A percentile compares a stretch with the other conserved stretches of the same genome.
Evolutionary conservation across 2,888 invertebrate species (phyloP).

Genomic region (Sinelater perroti): DNA sequence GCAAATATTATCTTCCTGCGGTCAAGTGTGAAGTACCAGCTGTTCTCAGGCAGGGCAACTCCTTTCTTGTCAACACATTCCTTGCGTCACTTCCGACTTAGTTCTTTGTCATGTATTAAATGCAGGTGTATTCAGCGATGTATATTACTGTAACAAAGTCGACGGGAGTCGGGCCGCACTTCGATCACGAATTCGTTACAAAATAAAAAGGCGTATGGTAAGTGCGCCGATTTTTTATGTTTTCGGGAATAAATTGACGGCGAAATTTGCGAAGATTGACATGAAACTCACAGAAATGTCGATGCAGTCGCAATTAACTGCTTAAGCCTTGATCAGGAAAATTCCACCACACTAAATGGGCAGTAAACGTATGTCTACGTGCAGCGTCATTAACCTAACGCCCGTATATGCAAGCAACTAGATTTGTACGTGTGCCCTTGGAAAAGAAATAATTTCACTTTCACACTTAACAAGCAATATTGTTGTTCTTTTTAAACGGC

Average conservation of each 20-base stretch:
- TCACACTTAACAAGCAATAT: neutral
- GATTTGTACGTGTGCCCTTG: conserved; percentile 25
- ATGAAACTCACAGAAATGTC: too few relatives aligned
- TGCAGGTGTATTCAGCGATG: conserved; percentile 2
- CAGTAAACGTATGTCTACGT: conserved; percentile 16
- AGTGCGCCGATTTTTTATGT: too few relatives aligned
- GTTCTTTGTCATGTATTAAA: conserved; percentile 19
- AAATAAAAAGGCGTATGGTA: too few relatives aligned
- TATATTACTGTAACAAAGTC: neutral
- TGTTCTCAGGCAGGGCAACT: conserved; percentile 37
- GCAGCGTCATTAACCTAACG: conserved; percentile 23
- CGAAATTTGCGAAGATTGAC: too few relatives aligned
- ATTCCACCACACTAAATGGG: conserved; percentile 1
- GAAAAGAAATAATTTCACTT: conserved; percentile 14
- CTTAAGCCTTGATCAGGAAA: too few relatives aligned
- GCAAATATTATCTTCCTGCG: conserved; percentile 51
- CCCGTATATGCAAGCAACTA: conserved; percentile 8
- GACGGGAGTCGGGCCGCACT: neutral
- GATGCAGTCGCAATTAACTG: too few relatives aligned
- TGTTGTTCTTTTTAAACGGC: too few relatives aligned
- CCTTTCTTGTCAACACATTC: conserved; percentile 42
- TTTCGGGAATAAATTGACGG: too few relatives aligned
- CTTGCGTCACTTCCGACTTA: conserved; percentile 44
- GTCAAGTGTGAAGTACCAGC: conserved; percentile 43
- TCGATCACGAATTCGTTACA: neutral